Conservation (phyloP, 2,888 invertebrate species). For the Drosophila rubida region DNA sequence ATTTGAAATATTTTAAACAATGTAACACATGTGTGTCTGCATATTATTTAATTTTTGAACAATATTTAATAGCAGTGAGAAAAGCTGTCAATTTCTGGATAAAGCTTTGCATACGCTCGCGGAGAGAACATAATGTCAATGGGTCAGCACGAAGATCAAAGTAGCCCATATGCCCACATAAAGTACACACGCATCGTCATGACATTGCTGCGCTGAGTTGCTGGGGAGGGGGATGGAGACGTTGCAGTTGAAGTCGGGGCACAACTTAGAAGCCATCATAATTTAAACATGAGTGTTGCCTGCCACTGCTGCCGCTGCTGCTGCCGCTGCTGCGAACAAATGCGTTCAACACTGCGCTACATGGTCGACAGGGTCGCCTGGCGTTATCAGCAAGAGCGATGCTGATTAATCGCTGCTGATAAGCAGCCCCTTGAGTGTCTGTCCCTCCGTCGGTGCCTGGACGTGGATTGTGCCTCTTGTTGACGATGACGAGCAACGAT, state of each 20-base stretch:
- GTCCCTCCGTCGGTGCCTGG: constrained; percentile 37
- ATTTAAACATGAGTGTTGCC: constrained; percentile 80
- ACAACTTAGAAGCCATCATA: constrained; percentile 81
- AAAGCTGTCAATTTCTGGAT: no score
- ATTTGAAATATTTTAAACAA: no score
- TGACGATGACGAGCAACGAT: constrained; percentile 52
- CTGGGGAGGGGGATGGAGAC: background rate
- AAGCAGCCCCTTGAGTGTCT: constrained; percentile 60
- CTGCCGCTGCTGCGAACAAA: constrained; percentile 52
- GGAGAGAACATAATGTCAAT: constrained; percentile 47
- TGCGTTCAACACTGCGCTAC: constrained; percentile 58
- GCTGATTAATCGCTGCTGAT: constrained; percentile 82
- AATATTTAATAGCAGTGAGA: no score
- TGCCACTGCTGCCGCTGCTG: constrained; percentile 69
- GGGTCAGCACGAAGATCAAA: constrained; percentile 49
- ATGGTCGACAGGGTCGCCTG: constrained; percentile 69
- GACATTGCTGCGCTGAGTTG: no score
- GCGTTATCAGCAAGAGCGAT: constrained; percentile 80
- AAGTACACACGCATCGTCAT: background rate
- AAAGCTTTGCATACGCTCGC: no score
- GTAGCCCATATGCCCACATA: constrained; percentile 67
- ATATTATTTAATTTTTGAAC: no score
- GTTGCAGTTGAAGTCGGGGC: constrained; percentile 35
- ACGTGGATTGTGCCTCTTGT: constrained; percentile 29
- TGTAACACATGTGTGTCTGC: no score